Evolutionary conservation across 2,113 vertebrate genomes (phyloP), one percentile per base, ranked within the genome.

Genomic region (Neotoma lepida): DNA sequence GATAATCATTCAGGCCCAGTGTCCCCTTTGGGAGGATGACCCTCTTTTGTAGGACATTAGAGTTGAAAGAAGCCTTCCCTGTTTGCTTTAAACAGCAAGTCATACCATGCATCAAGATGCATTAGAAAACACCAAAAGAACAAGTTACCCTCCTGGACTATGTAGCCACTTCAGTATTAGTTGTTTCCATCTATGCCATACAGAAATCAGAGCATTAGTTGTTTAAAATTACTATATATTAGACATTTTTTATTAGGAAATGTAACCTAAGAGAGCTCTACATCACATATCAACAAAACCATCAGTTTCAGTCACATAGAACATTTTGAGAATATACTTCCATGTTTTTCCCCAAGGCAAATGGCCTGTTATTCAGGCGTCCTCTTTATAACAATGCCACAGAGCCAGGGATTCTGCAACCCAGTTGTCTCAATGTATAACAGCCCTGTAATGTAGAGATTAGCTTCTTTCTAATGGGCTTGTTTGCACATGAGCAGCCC

Each of bases 401-500:
- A 56, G 35, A 41, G 15, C 58, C 4, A 80, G 70, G 51, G 68
- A 70, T 86, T 94, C 85, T 92, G 8, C 3, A 90, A 54, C 44
- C 41, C 39, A 41, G 18, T 39, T 51, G 4, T 90, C 54, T 91
- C 6, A 58, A 71, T 89, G 61, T 46, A 41, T 58, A 49, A 15
- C 54, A 64, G 14, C 9, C 18, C 9, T 81, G 6, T 46, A n/a
- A 49, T 84, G n/a, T 84, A 49, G 82, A 86, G 73, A 92, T 80
- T 24, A 92, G 15, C 7, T 51, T 24, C 54, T 90, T 88, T 90
- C 88, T 86, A 24, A 85, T 81, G 26, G 44, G 1, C 54, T 81
- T 95, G 28, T 93, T 95, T 96, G 64, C 68, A 49, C 49, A 30
- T 8, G 24, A 95, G 20, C 22, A 49, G 33, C 10, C n/a, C 41